Base-by-base conservation (phyloP, 1,140 invertebrate genomes). In the Bombus terrestris region DNA sequence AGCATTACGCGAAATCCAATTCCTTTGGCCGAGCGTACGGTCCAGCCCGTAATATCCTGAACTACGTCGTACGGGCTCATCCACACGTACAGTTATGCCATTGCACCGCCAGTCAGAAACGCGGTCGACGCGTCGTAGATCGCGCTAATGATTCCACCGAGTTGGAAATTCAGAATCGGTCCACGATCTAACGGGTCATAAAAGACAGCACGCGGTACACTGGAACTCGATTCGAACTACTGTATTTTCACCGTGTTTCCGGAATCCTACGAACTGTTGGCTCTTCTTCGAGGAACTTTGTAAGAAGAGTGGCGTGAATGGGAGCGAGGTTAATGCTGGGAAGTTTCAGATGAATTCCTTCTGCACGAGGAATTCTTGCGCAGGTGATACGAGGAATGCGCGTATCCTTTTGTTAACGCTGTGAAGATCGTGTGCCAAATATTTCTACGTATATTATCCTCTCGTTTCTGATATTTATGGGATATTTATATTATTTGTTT, bases 1-100 rank as follows among this genome's bases (percentile, higher is more conserved):
- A 78, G 85, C 83, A 89, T 92, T 90, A 90, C 83, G 90, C 69
- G 86, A 88, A 90, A 92, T 92, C 91, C 87, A 92, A 92, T 92
- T 92, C 90, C 90, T 92, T 91, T 88, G 68, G 57, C 74, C 59
- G 64, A 78, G 77, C 86, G 72, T 81, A 90, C 83, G 88, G 83
- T 88, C 62, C 85, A 53, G 69, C 28, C 71, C 71, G 82, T 90
- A 91, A 90, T 92, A 92, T 91, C 83, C 86, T 82, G 59, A 66
- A 86, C 86, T 74, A 71, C 75, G 82, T 83, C 78, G 76, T 74
- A 37, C 43, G 47, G n/a, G 59, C 76, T 81, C 85, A 53, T 87
- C 71, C 80, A 53, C 75, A 81, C 76, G 47, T 32, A 69, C 28
- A 53, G 47, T 53, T 53, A 53, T 53, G 47, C 9, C 69, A 43